Percentiles rank a stretch among this genome's conserved stretches.
Evolutionary conservation across 2,888 invertebrate genomes (phyloP).

Genomic region (Erebia palarica): DNA sequence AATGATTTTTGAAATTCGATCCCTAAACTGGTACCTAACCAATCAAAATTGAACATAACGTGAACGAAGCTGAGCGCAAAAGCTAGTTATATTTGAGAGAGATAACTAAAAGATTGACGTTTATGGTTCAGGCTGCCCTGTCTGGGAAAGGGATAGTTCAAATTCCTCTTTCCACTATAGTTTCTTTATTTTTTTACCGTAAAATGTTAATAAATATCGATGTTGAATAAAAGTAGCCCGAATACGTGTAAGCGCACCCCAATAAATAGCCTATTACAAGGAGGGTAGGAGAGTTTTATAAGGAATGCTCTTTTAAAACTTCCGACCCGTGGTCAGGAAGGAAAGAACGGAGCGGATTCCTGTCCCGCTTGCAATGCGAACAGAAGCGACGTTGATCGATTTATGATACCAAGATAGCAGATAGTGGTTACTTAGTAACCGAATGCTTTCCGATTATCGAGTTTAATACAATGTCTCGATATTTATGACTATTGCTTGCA

Average conservation of each 20-base stretch:
- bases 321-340: slow-evolving; percentile 37
- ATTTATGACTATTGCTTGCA: slow-evolving; percentile 9
- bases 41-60: too few species aligned
- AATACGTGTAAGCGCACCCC: slow-evolving; percentile 10
- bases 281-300: slow-evolving; percentile 28
- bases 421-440: background rate
- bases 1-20: too few species aligned
- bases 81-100: too few species aligned
- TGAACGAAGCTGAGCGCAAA: too few species aligned
- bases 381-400: slow-evolving; percentile 33
- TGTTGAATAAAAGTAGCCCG: background rate
- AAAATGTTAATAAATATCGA: background rate
- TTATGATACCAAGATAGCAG: slow-evolving; percentile 6
- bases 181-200: background rate
- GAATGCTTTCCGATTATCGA: slow-evolving; percentile 18
- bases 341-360: slow-evolving; percentile 34
- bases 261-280: slow-evolving; percentile 40
- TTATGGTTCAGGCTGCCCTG: too few species aligned
- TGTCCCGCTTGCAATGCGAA: slow-evolving; percentile 23
- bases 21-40: too few species aligned
- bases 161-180: too few species aligned
- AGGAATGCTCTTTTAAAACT: slow-evolving; percentile 38
- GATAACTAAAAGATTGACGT: too few species aligned
- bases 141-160: too few species aligned
- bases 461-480: slow-evolving; percentile 23